phyloP scores from a whole-genome alignment of 2,888 invertebrate species.

The Nomada goodeniana region DNA sequence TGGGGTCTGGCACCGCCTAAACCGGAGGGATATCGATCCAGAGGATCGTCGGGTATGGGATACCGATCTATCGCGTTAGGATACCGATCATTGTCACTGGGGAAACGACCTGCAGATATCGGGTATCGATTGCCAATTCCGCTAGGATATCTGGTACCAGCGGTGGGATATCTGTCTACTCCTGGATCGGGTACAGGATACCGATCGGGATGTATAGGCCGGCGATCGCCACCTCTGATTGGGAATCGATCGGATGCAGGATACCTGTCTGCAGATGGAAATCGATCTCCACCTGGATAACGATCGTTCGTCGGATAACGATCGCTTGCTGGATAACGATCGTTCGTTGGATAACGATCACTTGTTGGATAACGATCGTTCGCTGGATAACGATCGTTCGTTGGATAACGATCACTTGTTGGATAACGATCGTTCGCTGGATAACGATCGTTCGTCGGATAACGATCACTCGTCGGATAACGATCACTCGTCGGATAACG shows the following conservation, averaged over 20 bases:
- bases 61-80: slow-evolving; percentile 85
- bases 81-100: slow-evolving; percentile 81
- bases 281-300: slow-evolving; percentile 83
- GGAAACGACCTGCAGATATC: slow-evolving; percentile 82
- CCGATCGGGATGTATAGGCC: slow-evolving; percentile 82
- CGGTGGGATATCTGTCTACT: slow-evolving; percentile 83
- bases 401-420: slow-evolving; percentile 51
- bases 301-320: slow-evolving; percentile 85
- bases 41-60: slow-evolving; percentile 77
- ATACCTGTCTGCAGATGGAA: slow-evolving; percentile 79
- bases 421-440: slow-evolving; percentile 81
- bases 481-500: slow-evolving; percentile 85
- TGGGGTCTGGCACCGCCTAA: slow-evolving; percentile 81
- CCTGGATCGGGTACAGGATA: slow-evolving; percentile 77
- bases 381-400: slow-evolving; percentile 79
- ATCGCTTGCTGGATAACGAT: slow-evolving; percentile 85
- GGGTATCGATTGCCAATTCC: slow-evolving; percentile 84
- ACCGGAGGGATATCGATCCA: slow-evolving; percentile 79
- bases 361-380: slow-evolving; percentile 79
- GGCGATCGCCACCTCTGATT: slow-evolving; percentile 85
- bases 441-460: slow-evolving; percentile 82
- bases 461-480: slow-evolving; percentile 85
- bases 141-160: slow-evolving; percentile 84
- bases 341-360: slow-evolving; percentile 85
- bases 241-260: slow-evolving; percentile 85